Conservation (phyloP, 2,113 vertebrate species). For the Paralichthys olivaceus region DNA sequence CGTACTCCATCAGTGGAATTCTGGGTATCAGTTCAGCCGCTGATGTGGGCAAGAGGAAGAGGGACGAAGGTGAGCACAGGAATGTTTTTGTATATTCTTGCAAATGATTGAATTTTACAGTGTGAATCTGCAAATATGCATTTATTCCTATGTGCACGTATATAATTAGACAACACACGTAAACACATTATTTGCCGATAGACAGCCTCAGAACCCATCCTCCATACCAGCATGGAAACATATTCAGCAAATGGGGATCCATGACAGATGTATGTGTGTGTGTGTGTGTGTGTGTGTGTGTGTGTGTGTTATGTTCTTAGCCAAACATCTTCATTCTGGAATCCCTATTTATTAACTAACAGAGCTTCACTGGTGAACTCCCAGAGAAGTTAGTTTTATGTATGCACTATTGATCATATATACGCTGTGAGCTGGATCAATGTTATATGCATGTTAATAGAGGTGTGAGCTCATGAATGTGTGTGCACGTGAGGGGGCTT, state of each 20-base stretch:
- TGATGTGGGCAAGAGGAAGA: constrained; percentile 95
- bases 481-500: not conserved
- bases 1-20: constrained; percentile 98
- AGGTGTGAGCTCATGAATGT: constrained; percentile 21
- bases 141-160: not conserved
- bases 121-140: not conserved
- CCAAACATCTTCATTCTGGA: constrained; percentile 79
- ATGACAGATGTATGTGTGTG: constrained; percentile 35
- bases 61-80: constrained; percentile 91
- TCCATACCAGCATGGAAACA: constrained; percentile 5
- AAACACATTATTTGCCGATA: constrained; percentile 20
- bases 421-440: constrained; percentile 57
- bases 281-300: constrained; percentile 21
- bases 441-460: constrained; percentile 57
- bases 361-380: constrained; percentile 38
- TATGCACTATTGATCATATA: constrained; percentile 72
- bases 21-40: constrained; percentile 94
- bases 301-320: constrained; percentile 29
- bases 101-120: not conserved
- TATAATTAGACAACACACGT: constrained; percentile 11
- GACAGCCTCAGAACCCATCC: not conserved
- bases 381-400: constrained; percentile 67
- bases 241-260: constrained; percentile 28
- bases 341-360: constrained; percentile 53
- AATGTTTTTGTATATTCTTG: not conserved